Evolutionary conservation across 2,797 vertebrate genomes (phyloP), one percentile per base, ranked within the genome.

Genomic region (Tapirus indicus): DNA sequence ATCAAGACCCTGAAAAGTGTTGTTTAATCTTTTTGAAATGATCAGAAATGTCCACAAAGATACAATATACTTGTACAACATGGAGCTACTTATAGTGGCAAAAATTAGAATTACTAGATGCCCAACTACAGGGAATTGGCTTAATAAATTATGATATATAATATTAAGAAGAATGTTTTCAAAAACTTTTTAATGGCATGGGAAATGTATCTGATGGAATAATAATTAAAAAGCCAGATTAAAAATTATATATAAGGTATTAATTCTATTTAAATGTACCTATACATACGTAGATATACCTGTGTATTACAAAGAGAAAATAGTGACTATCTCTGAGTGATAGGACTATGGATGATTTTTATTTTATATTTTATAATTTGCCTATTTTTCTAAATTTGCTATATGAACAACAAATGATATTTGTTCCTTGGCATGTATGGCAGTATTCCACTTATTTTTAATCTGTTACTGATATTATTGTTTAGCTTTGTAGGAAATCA

Each of bases 141-240:
- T 88, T 92, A 72, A 95, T 60, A 91, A 94, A 79, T 95, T 84
- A 84, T 83, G 21, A 69, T n/a, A n/a, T 49, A 1, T 95, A 58
- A 47, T 56, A 89, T 44, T 85, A 80, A 91, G n/a, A 92, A 82
- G 52, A 78, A 71, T 91, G 38, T 96, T 95, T 85, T 66, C 29
- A 88, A 83, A 90, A 54, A 44, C 49, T 82, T 92, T 71, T 82
- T 49, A 92, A 86, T 56, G 32, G 21, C 27, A 44, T 88, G 20
- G 38, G 8, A 56, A 88, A 88, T 77, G 1, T 35, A 82, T 75
- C 56, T 77, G 23, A 54, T n/a, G 72, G 25, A 87, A 72, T 41
- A 88, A 71, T 29, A 21, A 88, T 75, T 47, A 54, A 60, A 87
- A 85, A 91, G 23, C 35, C 85, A 96, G 72, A 44, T 41, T 82